Conservation (phyloP, 2,797 vertebrate genomes). For the Chaetodon trifasciatus region DNA sequence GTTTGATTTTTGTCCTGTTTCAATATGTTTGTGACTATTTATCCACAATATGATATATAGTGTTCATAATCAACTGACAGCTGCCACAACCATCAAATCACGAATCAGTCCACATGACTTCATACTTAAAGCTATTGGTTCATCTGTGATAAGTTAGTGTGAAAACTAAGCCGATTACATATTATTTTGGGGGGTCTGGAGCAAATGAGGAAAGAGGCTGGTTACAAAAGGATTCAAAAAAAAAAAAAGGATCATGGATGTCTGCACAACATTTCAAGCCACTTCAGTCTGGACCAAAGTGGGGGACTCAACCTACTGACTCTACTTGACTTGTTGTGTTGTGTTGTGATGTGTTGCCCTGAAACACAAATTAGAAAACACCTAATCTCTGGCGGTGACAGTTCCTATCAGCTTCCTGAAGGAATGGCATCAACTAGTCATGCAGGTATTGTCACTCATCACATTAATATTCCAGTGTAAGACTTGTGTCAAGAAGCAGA, state of each 20-base stretch:
- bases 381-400: slow-evolving; percentile 10
- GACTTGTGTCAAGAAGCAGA: slow-evolving; percentile 42
- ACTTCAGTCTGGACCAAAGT: neutral
- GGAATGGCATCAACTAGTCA: slow-evolving; percentile 23
- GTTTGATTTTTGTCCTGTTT: too few species aligned
- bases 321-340: neutral
- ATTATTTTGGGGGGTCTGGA: neutral
- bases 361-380: slow-evolving; percentile 11
- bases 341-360: neutral
- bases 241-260: neutral
- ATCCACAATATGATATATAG: too few species aligned
- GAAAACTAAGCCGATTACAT: neutral
- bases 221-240: too few species aligned
- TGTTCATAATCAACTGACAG: neutral
- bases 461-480: slow-evolving; percentile 38
- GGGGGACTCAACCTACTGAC: neutral
- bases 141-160: too few species aligned
- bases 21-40: too few species aligned
- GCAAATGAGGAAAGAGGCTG: neutral
- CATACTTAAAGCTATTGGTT: too few species aligned
- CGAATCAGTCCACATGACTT: neutral
- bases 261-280: neutral
- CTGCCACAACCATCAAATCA: neutral
- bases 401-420: slow-evolving; percentile 28
- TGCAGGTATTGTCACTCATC: slow-evolving; percentile 46